These are phyloP conservation scores for Gambusia affinis DNA, from an alignment of 2,113 vertebrate species.

Conservation along the genomic window DNA sequence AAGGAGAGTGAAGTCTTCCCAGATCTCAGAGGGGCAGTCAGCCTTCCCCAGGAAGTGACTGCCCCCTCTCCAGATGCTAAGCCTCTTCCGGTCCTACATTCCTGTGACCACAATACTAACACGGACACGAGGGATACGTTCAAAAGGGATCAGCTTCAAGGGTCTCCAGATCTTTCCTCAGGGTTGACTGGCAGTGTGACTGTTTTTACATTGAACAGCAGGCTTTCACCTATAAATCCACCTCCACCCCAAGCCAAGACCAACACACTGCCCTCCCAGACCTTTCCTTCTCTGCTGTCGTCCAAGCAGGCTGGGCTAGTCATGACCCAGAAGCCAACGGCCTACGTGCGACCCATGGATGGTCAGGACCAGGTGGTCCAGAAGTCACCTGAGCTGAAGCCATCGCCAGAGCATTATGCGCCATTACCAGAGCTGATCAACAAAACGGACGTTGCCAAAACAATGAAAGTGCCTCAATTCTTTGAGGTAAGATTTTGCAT, in stretches of 20 bases:
- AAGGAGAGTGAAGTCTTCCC: constrained; percentile 59
- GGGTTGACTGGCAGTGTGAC: constrained; percentile 53
- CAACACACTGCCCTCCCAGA: constrained; percentile 81
- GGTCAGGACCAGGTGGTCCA: constrained; percentile 89
- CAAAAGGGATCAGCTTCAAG: constrained; percentile 36
- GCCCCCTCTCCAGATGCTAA: constrained; percentile 71
- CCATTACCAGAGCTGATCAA: constrained; percentile 78
- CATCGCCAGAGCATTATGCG: constrained; percentile 79
- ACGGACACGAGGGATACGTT: constrained; percentile 42
- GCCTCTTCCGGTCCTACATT: constrained; percentile 81
- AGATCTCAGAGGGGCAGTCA: constrained; percentile 47
- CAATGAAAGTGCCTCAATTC: constrained; percentile 81
- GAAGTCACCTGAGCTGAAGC: constrained; percentile 89
- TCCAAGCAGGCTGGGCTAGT: constrained; percentile 81
- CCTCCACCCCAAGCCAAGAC: constrained; percentile 63
- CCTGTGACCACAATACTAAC: constrained; percentile 78
- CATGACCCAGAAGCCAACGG: constrained; percentile 92
- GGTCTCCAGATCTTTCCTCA: constrained; percentile 17
- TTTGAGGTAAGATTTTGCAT: constrained; percentile 83
- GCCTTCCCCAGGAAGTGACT: constrained; percentile 51
- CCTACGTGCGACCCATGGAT: constrained; percentile 95
- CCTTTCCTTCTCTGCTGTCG: constrained; percentile 84
- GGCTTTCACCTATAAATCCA: constrained; percentile 62
- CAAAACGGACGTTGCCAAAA: constrained; percentile 82
- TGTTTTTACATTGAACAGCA: constrained; percentile 56